A percentile compares a stretch with the other conserved stretches of the same genome.
phyloP scores from a whole-genome alignment of 2,888 invertebrate species.

The Proisotoma minuta region DNA sequence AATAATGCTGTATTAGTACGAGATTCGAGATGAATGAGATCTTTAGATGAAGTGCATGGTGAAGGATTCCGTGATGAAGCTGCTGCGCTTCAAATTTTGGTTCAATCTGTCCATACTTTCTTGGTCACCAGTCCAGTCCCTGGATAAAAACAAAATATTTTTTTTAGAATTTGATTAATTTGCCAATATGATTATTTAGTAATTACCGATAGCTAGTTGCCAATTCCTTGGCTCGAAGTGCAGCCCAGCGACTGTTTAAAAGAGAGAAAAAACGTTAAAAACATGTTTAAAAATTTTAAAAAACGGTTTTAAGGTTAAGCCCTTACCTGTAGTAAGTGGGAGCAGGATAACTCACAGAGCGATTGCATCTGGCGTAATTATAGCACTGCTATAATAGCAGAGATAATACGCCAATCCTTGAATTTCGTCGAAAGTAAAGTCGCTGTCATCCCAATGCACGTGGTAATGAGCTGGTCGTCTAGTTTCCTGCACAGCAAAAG shows the following conservation, averaged over 20 bases:
- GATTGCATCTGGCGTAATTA: slow-evolving; percentile 72
- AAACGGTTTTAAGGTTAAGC: background rate
- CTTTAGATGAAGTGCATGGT: slow-evolving; percentile 4
- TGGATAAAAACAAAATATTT: background rate
- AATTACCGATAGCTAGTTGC: background rate
- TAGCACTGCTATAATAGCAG: too few relatives aligned
- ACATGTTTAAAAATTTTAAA: background rate
- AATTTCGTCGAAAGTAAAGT: slow-evolving; percentile 66
- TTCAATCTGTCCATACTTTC: background rate
- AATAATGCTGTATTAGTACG: too few relatives aligned
- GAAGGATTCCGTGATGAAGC: background rate
- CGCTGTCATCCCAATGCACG: slow-evolving; percentile 72
- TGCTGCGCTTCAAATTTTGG: background rate
- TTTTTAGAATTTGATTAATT: too few relatives aligned
- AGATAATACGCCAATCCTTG: slow-evolving; percentile 75
- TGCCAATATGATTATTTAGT: too few relatives aligned
- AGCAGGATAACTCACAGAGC: slow-evolving; percentile 52
- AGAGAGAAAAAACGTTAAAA: background rate
- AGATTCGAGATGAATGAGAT: too few relatives aligned
- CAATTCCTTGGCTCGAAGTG: slow-evolving; percentile 7
- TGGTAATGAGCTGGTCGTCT: slow-evolving; percentile 72
- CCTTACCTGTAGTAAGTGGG: slow-evolving; percentile 29
- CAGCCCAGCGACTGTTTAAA: too few relatives aligned
- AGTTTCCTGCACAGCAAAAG: slow-evolving; percentile 62
- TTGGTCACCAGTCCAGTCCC: background rate